Evolutionary conservation across 2,113 vertebrate species (phyloP), one percentile per base, ranked within the genome.

Genomic region (Perca schrenkii): DNA sequence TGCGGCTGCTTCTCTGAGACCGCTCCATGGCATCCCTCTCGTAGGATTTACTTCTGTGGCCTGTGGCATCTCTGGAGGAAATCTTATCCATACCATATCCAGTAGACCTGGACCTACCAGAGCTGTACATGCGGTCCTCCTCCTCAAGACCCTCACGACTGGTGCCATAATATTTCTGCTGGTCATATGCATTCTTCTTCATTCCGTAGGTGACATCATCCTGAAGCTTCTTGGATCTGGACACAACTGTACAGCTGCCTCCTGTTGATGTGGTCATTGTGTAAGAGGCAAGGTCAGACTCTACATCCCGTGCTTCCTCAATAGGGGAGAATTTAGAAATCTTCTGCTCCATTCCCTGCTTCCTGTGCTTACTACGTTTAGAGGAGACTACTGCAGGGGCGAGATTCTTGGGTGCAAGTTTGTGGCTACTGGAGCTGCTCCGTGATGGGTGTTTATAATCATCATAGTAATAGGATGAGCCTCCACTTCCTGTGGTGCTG

Each of bases 311-410:
- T 85, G 98, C 98, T 94, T 99, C 98, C 91, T 99, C 98, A 0
- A 99, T 99, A 16, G 98, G 98, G 0, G 98, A 99, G 92, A 99
- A 99, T 91, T 99, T 99, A 2, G 98, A 99, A 86, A 99, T 97
- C 92, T 99, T 99, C 84, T 99, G 98, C 80, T 99, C 98, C 94
- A 99, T 97, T 88, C 97, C 97, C 88, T 99, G 98, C 91, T 99
- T 99, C 74, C 98, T 96, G 91, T 99, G 98, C 87, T 99, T 99
- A 93, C 97, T 99, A 85, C 98, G 97, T 89, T 99, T 99, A 0
- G 98, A 96, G 31, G 98, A 97, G 74, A 97, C 81, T 0, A 98
- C 98, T 0, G 98, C 98, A 0, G 98, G 98, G 5, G 96, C 98
- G 78, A 98, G 87, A 90, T 96, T 98, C 91, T 99, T 99, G 49